Evolutionary conservation across 2,797 vertebrate genomes (phyloP), one percentile per base, ranked within the genome.

Genomic region (Chaetodon trifasciatus): DNA sequence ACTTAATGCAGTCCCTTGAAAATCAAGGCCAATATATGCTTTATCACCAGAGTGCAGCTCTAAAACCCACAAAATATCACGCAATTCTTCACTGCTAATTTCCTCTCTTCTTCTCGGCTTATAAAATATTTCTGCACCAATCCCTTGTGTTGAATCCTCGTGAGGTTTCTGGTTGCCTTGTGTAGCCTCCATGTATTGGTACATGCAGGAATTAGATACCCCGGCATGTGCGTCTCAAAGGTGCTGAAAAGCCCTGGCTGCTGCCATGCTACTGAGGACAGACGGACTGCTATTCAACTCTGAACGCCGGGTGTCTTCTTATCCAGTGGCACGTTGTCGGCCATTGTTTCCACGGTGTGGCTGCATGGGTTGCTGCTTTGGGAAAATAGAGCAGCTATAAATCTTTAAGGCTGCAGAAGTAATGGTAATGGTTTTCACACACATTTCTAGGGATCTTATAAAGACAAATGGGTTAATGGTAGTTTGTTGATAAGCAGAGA

Each of bases 61-160:
- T 78, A 37, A 68, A 75, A 70, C 23, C 17, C 66, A 24, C 74
- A 77, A 55, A 78, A 23, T 73, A 88, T 66, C 37, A 70, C 62
- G 71, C 69, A 52, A 19, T 67, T 58, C 71, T 39, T 47, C 28
- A 12, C 52, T 73, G n/a, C 77, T 60, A 10, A 52, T 62, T 64
- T 46, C 10, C 58, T 74, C 64, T 63, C 37, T 83, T 81, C 69
- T 78, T 81, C 68, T 80, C 64, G 55, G 78, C 89, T 89, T 89
- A 91, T 91, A 88, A 91, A 93, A 91, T 89, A 90, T 92, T 93
- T 90, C 84, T 94, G 74, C 74, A 65, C 68, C 71, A 71, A 85
- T 85, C 62, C 72, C 77, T 84, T 86, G 78, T 60, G 79, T 61
- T 76, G 70, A 76, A 83, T 82, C 81, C 81, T 57, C 13, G 37